A percentile compares a stretch with the other conserved stretches of the same genome.
phyloP scores from a whole-genome alignment of 2,797 vertebrate species.

The Rhinella marina region DNA sequence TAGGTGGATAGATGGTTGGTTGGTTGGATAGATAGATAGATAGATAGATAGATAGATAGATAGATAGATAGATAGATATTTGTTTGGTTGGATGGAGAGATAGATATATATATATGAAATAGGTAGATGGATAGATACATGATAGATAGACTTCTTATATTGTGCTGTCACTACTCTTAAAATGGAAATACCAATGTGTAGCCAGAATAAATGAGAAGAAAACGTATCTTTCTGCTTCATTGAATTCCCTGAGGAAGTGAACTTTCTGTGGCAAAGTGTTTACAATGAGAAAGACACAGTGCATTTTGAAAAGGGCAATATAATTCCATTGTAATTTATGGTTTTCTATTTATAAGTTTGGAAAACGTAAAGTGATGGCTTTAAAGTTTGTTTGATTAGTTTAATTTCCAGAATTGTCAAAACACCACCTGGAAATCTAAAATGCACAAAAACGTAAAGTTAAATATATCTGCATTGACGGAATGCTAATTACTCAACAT shows the following conservation, averaged over 20 bases:
- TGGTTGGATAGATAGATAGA: too few relatives aligned
- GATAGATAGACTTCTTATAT: not conserved
- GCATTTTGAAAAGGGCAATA: constrained; percentile 61
- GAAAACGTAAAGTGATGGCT: constrained; percentile 41
- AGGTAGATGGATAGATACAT: too few relatives aligned
- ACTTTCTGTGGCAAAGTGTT: constrained; percentile 59
- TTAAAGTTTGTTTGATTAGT: constrained; percentile 57
- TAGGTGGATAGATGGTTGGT: too few relatives aligned
- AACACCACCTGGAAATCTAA: constrained; percentile 55
- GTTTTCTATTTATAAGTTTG: constrained; percentile 50
- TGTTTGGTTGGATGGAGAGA: too few relatives aligned
- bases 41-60: not conserved
- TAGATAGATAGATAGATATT: not conserved
- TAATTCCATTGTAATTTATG: constrained; percentile 59
- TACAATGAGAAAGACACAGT: constrained; percentile 49
- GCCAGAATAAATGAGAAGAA: constrained; percentile 29
- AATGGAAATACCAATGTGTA: not conserved
- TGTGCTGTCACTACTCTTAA: constrained; percentile 7
- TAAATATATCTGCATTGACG: constrained; percentile 36
- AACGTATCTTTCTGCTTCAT: not conserved
- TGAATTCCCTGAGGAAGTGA: constrained; percentile 56
- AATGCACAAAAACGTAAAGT: constrained; percentile 41
- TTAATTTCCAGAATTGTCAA: constrained; percentile 49
- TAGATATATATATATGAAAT: too few relatives aligned
- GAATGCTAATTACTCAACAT: constrained; percentile 3